Percentiles rank a stretch among this genome's conserved stretches.
These are phyloP conservation scores for Rotaria socialis DNA, from an alignment of 2,888 invertebrate genomes.

Conservation along the genomic window DNA sequence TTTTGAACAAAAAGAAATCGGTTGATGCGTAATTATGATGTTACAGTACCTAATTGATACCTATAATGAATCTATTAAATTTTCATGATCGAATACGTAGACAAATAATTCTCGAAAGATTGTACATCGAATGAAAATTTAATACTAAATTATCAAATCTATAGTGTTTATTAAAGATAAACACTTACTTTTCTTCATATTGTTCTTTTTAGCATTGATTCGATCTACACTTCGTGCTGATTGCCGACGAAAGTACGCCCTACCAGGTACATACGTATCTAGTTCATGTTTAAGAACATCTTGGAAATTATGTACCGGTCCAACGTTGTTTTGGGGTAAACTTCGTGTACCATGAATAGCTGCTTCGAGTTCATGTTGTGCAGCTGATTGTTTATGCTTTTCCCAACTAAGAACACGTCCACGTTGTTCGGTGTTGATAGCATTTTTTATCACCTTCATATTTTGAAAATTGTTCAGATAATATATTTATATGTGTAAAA, in stretches of 20 bases:
- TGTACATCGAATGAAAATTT: no score
- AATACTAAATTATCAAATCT: no score
- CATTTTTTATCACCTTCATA: background rate
- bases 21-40: no score
- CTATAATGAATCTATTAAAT: no score
- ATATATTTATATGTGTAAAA: background rate
- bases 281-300: background rate
- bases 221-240: background rate
- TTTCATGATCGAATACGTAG: no score
- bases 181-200: background rate
- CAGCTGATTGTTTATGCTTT: background rate
- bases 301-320: background rate
- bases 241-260: background rate
- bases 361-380: slow-evolving; percentile 12
- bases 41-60: no score
- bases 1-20: no score
- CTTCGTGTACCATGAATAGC: background rate
- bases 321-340: background rate
- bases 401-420: slow-evolving; percentile 13
- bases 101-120: no score
- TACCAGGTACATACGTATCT: background rate
- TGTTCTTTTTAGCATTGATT: background rate
- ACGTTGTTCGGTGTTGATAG: background rate
- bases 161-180: no score
- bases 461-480: background rate